Base-by-base conservation (phyloP, 2,888 invertebrate species). In the Noctua janthina region DNA sequence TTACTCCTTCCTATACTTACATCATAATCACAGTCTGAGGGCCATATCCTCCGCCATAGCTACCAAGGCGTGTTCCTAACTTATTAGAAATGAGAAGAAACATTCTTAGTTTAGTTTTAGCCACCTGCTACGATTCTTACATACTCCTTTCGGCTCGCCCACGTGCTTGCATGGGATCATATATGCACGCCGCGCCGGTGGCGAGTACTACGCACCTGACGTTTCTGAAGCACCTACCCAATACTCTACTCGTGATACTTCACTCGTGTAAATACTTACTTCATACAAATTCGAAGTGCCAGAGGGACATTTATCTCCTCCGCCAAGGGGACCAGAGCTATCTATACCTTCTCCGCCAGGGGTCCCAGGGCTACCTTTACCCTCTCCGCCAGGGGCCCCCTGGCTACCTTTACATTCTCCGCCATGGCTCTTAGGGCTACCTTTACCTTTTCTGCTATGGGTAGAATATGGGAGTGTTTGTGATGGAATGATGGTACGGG, bases 231-330 rank as follows among this genome's bases (percentile, higher is more conserved):
- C 29, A 59, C 59, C 6, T 59, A 2, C 11, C 4, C 5, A n/a
- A 2, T 20, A 35, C 11, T 71, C 29, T 43, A 51, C 46, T n/a
- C n/a, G n/a, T n/a, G n/a, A 11, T 46, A 46, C 20, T 78, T 67
- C 4, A 69, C 23, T 68, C 56, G 2, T 10, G 54, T 54, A 68
- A 20, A 17, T 51, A 62, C 93, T 91, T 84, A 93, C 93, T 46
- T 93, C 92, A 20, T 20, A 54, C 7, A 54, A 6, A 51, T 6
- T 51, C 8, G 10, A 56, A 56, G 10, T 2, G 10, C 10, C 1
- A 35, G 46, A 7, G 46, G 46, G 1, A 43, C 43, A 6, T 43
- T 43, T 0, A 62, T 4, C 29, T 29, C 2, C 8, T 64, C 29
- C 62, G 35, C 17, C 7, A 35, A 1, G 43, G 43, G 0, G 1